These are phyloP conservation scores for Pelodiscus sinensis DNA, from an alignment of 2,113 vertebrate species.

Conservation along the genomic window DNA sequence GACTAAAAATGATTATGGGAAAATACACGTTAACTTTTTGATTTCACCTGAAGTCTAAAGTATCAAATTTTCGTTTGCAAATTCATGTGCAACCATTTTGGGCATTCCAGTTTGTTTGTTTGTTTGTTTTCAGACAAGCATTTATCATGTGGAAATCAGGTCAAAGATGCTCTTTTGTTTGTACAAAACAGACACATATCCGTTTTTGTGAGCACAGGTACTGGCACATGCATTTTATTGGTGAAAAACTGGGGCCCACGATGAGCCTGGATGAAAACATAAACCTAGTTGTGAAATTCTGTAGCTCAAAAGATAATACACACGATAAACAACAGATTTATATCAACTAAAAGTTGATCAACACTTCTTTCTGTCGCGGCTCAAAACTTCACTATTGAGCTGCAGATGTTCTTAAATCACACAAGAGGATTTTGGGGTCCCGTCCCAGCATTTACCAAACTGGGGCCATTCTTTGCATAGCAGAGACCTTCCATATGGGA, in stretches of 20 bases:
- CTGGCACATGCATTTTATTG: background rate
- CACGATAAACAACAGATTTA: background rate
- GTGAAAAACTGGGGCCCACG: background rate
- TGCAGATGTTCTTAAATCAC: background rate
- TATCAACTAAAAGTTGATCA: background rate
- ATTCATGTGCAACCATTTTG: background rate
- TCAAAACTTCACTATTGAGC: background rate
- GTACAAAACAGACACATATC: background rate
- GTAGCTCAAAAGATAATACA: background rate
- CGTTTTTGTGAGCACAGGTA: background rate
- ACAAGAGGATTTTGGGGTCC: background rate
- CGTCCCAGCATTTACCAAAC: background rate
- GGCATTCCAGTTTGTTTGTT: background rate
- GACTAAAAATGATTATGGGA: fast-evolving
- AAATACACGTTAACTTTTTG: background rate
- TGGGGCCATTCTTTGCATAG: background rate
- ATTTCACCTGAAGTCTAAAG: background rate
- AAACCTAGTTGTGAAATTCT: background rate
- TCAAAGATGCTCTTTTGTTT: background rate
- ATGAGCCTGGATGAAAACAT: background rate
- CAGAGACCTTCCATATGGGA: background rate
- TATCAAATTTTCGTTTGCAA: background rate
- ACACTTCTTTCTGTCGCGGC: background rate
- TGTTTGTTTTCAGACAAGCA: background rate
- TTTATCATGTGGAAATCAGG: background rate